Evolutionary conservation across 2,113 vertebrate genomes (phyloP).

Genomic region (Pandion haliaetus): DNA sequence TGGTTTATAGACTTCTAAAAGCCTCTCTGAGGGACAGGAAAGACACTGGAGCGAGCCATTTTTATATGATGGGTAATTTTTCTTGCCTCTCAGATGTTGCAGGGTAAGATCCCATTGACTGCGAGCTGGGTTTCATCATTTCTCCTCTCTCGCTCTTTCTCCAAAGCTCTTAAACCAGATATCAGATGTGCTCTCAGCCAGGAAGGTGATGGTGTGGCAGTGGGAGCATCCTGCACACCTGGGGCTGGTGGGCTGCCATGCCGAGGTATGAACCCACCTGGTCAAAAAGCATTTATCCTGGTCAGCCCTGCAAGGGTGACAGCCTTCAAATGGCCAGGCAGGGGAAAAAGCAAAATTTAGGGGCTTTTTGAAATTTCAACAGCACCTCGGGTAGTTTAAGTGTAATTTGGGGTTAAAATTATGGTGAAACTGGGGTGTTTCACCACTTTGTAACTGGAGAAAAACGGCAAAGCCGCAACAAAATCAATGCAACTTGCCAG

Average conservation of each 20-base stretch:
- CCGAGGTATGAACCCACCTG: neutral
- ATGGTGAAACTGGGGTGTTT: neutral
- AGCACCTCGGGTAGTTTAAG: neutral
- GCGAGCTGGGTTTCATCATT: neutral
- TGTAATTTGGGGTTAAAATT: neutral
- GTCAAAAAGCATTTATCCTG: too few species aligned
- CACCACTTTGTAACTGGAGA: neutral
- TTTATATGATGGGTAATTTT: neutral
- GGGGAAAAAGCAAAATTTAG: neutral
- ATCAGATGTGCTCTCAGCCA: neutral
- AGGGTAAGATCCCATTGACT: neutral
- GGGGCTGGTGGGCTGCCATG: accelerated
- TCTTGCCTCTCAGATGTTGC: neutral
- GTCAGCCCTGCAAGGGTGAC: neutral
- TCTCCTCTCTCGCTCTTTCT: neutral
- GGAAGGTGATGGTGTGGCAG: neutral
- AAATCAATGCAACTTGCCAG: neutral
- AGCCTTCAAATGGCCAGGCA: neutral
- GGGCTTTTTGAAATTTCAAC: neutral
- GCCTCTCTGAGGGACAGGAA: neutral
- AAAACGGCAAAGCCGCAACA: neutral
- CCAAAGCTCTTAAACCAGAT: neutral
- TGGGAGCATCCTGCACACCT: neutral
- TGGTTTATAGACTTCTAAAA: neutral
- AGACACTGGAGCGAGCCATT: accelerated